A percentile compares a stretch with the other conserved stretches of the same genome.
These are phyloP conservation scores for Eulemur albifrons DNA, from an alignment of 2,797 vertebrate genomes.

Conservation along the genomic window DNA sequence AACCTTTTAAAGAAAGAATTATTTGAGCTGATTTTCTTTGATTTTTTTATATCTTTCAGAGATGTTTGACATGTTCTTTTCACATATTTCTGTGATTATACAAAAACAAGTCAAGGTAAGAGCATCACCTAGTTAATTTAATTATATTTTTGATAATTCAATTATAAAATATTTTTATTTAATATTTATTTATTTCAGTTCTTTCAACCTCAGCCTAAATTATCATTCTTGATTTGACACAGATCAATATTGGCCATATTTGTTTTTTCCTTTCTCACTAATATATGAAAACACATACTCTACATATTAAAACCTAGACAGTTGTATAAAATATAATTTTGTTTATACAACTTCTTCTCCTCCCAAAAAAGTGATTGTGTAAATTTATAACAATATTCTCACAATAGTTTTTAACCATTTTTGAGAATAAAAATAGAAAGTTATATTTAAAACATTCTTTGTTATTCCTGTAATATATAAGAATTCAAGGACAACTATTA, in stretches of 20 bases:
- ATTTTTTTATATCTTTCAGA: not conserved
- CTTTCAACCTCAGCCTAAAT: not conserved
- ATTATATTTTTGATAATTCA: not conserved
- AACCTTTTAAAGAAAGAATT: not conserved
- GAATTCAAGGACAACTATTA: not conserved
- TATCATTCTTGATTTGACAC: not conserved
- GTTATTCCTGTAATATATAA: not conserved
- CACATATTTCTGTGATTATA: not conserved
- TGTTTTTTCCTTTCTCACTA: not conserved
- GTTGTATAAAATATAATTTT: not conserved
- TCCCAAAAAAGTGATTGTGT: not conserved
- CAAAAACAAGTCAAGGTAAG: not conserved
- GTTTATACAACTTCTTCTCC: not conserved
- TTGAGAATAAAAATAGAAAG: not conserved
- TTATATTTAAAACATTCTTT: not conserved
- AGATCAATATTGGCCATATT: not conserved
- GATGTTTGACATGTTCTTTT: not conserved
- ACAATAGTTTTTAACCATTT: not conserved
- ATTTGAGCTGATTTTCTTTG: not conserved
- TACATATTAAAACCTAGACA: not conserved
- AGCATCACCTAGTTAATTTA: not conserved
- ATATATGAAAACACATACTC: not conserved
- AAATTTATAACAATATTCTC: not conserved
- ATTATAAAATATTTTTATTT: not conserved
- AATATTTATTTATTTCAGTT: not conserved